Conservation (phyloP, 2,888 invertebrate species). For the Drosophila suboccidentalis region DNA sequence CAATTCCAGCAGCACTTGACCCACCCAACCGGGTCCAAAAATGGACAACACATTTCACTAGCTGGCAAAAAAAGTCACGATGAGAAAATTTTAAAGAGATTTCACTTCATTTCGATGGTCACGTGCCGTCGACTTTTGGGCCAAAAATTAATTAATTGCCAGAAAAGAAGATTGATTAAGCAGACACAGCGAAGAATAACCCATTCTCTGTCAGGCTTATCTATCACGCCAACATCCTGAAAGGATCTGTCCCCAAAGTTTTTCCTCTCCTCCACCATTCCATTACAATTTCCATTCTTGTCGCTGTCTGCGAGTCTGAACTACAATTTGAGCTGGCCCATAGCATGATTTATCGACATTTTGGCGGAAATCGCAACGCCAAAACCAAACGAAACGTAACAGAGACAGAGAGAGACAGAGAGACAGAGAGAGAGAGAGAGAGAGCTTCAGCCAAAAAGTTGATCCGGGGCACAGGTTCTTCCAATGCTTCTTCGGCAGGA, state of each 20-base stretch:
- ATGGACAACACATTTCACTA: constrained; percentile 23
- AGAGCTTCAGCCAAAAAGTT: constrained; percentile 48
- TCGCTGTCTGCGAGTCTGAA: constrained; percentile 47
- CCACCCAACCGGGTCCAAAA: constrained; percentile 49
- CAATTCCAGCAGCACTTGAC: constrained; percentile 85
- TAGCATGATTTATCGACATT: constrained; percentile 76
- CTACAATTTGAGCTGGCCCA: constrained; percentile 22
- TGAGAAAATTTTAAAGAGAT: constrained; percentile 22
- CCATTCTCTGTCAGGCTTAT: constrained; percentile 65
- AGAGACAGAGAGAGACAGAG: too few relatives aligned
- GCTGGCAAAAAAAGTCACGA: neutral
- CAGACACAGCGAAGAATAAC: constrained; percentile 57
- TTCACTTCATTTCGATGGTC: constrained; percentile 37
- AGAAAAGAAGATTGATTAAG: constrained; percentile 71
- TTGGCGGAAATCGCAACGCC: constrained; percentile 74
- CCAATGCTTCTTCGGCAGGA: constrained; percentile 19
- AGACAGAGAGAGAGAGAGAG: neutral
- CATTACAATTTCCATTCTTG: constrained; percentile 22
- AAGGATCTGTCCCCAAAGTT: constrained; percentile 43
- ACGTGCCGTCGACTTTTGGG: constrained; percentile 57
- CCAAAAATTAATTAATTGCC: constrained; percentile 78
- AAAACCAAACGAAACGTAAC: constrained; percentile 64
- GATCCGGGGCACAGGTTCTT: constrained; percentile 44
- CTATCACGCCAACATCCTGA: constrained; percentile 72
- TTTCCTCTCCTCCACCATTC: neutral